Evolutionary conservation across 53 echinoderm and acorn worm genomes (phyloP).

Genomic region (Holothuria leucospilota): DNA sequence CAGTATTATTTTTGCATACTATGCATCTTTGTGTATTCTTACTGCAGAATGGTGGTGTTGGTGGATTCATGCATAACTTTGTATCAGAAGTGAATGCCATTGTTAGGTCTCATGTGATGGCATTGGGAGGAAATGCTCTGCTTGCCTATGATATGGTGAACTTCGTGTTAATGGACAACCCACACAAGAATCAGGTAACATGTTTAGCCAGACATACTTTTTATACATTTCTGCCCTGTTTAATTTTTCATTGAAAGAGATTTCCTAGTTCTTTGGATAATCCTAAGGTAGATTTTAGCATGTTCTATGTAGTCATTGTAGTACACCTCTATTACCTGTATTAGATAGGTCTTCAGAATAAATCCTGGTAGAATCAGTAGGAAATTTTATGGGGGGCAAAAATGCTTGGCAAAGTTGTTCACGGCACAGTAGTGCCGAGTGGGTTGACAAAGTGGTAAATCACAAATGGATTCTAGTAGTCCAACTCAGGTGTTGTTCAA

Average conservation of each 20-base stretch:
- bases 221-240: background rate
- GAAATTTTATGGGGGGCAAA: no score
- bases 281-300: no score
- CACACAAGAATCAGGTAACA: constrained; percentile 88
- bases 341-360: no score
- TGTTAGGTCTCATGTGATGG: constrained; percentile 84
- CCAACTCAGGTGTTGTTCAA: no score
- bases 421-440: no score
- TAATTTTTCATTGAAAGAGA: background rate
- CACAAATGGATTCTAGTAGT: no score
- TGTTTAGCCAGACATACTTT: background rate
- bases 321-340: no score
- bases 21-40: background rate
- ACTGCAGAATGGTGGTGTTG: constrained; percentile 82
- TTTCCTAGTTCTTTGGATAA: background rate
- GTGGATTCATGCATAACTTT: constrained; percentile 92
- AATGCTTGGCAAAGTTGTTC: no score
- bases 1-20: no score
- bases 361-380: no score
- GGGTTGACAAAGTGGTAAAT: no score
- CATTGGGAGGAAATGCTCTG: constrained; percentile 88
- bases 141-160: constrained; percentile 84
- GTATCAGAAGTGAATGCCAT: constrained; percentile 92
- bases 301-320: no score
- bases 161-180: constrained; percentile 84